Evolutionary conservation across 30 jellyfish, hydroid and myxozoan species (phyloP), one percentile per base, ranked within the genome.

Genomic region (Hydractinia symbiolongicarpus): DNA sequence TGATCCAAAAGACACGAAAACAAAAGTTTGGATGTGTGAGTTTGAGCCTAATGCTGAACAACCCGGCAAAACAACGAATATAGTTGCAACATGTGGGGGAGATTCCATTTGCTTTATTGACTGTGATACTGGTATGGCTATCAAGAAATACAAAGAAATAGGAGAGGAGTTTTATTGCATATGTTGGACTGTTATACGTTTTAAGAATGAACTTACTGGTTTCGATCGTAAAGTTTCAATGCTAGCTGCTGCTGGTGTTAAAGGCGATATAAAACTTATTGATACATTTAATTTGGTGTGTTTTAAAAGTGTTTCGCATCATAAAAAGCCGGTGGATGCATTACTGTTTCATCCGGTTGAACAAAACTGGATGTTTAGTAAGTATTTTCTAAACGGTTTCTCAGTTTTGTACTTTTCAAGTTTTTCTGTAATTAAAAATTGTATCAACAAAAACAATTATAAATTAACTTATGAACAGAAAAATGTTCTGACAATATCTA

Each of bases 1-100:
- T 85, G 94, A 88, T 66, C 98, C 98, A 60, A 88, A 93, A 74
- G 98, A 93, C 69, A 74, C 85, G 88, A 90, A 88, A 68, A 93
- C 98, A 5, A 93, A 93, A 88, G 98, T 93, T 50, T 93, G 98
- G 98, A 93, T 93, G 98, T 93, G 98, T 68, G 98, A 87, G 77
- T 93, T 93, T 73, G 96, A 93, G 66, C 98, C 98, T 5, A 96
- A 93, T 77, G 84, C 77, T 5, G 74, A 83, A 56, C 68, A 68
- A 53, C 95, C 96, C 58, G 96, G 96, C 68, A 60, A 77, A 30
- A 87, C 98, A 30, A 93, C 98, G 8, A 84, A 62, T 11, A 61
- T 93, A 4, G 95, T 95, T 67, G 98, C 98, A 19, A 93, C 98
- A 20, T 93, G 98, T 81, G 98, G 98, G 15, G 98, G 98, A n/a